These are phyloP conservation scores for Cheilosia pagana DNA, from an alignment of 2,888 invertebrate species.

Conservation along the genomic window DNA sequence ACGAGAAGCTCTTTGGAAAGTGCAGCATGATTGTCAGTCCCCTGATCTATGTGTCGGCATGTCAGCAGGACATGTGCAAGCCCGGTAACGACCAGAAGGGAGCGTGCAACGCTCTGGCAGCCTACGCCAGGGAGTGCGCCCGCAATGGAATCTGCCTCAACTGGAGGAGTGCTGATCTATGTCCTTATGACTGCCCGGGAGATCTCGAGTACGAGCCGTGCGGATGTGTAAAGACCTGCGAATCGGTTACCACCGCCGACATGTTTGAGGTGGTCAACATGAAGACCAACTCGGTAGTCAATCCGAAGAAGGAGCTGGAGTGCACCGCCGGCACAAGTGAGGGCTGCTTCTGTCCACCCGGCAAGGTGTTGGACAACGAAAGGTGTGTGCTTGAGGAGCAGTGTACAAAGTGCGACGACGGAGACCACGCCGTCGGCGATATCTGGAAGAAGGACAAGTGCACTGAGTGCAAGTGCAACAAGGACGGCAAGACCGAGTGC, in stretches of 20 bases:
- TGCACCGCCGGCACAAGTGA: slow-evolving; percentile 85
- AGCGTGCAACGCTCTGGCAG: slow-evolving; percentile 87
- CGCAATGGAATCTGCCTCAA: slow-evolving; percentile 89
- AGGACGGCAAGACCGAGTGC: slow-evolving; percentile 86
- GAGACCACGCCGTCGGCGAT: slow-evolving; percentile 87
- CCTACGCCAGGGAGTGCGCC: slow-evolving; percentile 90
- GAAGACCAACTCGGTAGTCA: slow-evolving; percentile 77
- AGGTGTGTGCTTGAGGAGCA: slow-evolving; percentile 88
- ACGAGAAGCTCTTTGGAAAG: slow-evolving; percentile 86
- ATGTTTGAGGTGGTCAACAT: slow-evolving; percentile 79
- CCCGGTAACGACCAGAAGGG: slow-evolving; percentile 84
- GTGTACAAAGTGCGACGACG: slow-evolving; percentile 90
- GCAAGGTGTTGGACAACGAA: slow-evolving; percentile 88
- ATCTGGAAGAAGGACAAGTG: slow-evolving; percentile 88
- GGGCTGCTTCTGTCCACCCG: slow-evolving; percentile 93
- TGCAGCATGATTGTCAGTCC: slow-evolving; percentile 91
- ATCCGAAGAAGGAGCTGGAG: slow-evolving; percentile 78
- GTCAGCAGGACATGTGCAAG: slow-evolving; percentile 88
- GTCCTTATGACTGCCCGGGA: slow-evolving; percentile 86
- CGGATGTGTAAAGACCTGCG: slow-evolving; percentile 82
- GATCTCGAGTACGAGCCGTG: slow-evolving; percentile 81
- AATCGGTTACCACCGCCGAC: slow-evolving; percentile 75
- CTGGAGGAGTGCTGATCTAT: slow-evolving; percentile 87
- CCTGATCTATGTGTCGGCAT: slow-evolving; percentile 87
- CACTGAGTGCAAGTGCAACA: slow-evolving; percentile 88